These are phyloP conservation scores for Drosophila neonasuta DNA, from an alignment of 2,888 invertebrate species.

Conservation along the genomic window DNA sequence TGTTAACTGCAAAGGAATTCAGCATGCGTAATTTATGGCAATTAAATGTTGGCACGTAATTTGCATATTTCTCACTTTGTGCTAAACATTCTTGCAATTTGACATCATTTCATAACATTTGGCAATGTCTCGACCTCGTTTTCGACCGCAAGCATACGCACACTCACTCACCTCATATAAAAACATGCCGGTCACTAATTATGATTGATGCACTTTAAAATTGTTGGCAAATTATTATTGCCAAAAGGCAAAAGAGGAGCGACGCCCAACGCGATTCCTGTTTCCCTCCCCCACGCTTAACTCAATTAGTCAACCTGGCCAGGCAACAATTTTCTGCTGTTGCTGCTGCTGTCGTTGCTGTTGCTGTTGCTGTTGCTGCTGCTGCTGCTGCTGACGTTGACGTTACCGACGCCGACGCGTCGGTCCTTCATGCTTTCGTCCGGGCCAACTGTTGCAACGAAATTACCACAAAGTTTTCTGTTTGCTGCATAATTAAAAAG, in stretches of 20 bases:
- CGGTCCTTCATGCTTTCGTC: constrained; percentile 52
- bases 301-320: constrained; percentile 72
- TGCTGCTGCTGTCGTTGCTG: constrained; percentile 35
- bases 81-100: constrained; percentile 24
- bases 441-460: constrained; percentile 74
- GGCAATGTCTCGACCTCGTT: constrained; percentile 23
- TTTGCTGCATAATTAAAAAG: constrained; percentile 78
- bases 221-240: constrained; percentile 75
- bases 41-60: constrained; percentile 20
- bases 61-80: constrained; percentile 17
- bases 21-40: constrained; percentile 10
- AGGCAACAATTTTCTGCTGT: constrained; percentile 56
- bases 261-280: constrained; percentile 23
- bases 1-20: not conserved
- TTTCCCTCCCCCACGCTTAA: constrained; percentile 51
- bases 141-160: not conserved
- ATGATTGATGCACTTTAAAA: constrained; percentile 76
- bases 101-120: constrained; percentile 23
- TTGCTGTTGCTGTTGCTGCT: constrained; percentile 11
- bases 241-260: constrained; percentile 48
- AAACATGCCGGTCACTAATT: constrained; percentile 67
- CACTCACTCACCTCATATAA: constrained; percentile 25
- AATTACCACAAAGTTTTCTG: constrained; percentile 77
- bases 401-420: constrained; percentile 40
- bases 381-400: constrained; percentile 25